Evolutionary conservation across 2,888 invertebrate species (phyloP).

Genomic region (Drosophila anomalata): DNA sequence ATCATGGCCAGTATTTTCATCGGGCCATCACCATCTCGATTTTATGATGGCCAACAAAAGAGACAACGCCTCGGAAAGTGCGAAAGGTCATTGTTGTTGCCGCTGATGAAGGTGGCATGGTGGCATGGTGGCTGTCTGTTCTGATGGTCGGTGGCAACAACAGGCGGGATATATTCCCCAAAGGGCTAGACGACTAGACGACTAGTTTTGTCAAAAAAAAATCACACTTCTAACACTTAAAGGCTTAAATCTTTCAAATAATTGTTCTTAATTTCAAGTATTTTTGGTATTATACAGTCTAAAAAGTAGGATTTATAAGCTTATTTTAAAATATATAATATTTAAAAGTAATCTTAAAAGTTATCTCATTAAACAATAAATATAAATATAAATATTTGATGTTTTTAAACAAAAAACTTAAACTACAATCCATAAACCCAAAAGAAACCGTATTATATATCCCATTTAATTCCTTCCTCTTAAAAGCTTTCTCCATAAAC

Average conservation of each 20-base stretch:
- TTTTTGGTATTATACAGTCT: too few species aligned
- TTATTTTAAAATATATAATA: too few species aligned
- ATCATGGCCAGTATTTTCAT: constrained; percentile 48
- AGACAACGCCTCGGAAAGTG: constrained; percentile 33
- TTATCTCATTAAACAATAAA: too few species aligned
- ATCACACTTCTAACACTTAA: not conserved
- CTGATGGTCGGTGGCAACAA: constrained; percentile 3
- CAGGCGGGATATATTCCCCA: constrained; percentile 7
- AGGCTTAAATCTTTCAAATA: not conserved
- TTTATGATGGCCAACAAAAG: constrained; percentile 56
- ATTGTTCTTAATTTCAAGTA: too few species aligned
- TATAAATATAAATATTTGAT: too few species aligned
- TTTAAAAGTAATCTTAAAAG: too few species aligned
- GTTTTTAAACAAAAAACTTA: too few species aligned
- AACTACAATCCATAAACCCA: not conserved
- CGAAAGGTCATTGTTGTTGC: constrained; percentile 52
- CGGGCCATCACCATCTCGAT: constrained; percentile 24
- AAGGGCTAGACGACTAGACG: constrained; percentile 29
- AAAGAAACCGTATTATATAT: not conserved
- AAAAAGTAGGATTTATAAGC: too few species aligned
- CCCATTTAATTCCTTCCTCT: not conserved
- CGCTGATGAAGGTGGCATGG: not conserved
- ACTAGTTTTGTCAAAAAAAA: not conserved
- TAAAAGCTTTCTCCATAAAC: not conserved
- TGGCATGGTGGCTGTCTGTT: not conserved